Evolutionary conservation across 2,113 vertebrate genomes (phyloP).

Genomic region (Patagioenas fasciata): DNA sequence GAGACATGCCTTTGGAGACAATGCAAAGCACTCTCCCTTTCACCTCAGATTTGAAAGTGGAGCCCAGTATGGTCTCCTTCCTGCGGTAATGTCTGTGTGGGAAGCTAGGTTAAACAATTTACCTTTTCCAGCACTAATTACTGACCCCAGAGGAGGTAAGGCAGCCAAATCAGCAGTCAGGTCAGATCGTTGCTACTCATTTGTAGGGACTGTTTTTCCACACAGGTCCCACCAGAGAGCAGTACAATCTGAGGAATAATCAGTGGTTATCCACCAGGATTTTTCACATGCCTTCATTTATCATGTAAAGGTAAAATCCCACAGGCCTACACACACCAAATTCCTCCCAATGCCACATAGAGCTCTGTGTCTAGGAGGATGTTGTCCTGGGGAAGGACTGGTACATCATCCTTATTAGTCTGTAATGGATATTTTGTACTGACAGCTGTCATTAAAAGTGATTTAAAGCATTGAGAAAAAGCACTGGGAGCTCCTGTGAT

Average conservation of each 20-base stretch:
- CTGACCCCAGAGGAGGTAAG: not conserved
- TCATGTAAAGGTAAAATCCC: not conserved
- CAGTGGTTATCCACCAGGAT: not conserved
- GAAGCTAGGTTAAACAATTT: not conserved
- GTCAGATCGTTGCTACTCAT: not conserved
- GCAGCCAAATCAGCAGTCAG: not conserved
- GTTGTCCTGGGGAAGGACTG: not conserved
- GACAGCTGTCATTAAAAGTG: not conserved
- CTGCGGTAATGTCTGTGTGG: not conserved
- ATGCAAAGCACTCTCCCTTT: not conserved
- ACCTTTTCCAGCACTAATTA: not conserved
- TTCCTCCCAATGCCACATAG: not conserved
- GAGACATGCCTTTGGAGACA: not conserved
- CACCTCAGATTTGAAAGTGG: not conserved
- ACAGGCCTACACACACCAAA: not conserved
- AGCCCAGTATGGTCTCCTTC: not conserved
- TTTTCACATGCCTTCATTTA: not conserved
- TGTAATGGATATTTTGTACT: not conserved
- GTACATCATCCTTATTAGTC: not conserved
- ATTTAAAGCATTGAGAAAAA: not conserved
- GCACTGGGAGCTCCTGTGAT: not conserved
- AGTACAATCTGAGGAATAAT: conserved; percentile 46
- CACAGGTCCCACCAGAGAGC: conserved; percentile 29
- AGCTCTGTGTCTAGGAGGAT: not conserved
- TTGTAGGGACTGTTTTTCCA: not conserved